These are phyloP conservation scores for Melanotaenia trifasciata DNA, from an alignment of 2,797 vertebrate species.

Conservation along the genomic window DNA sequence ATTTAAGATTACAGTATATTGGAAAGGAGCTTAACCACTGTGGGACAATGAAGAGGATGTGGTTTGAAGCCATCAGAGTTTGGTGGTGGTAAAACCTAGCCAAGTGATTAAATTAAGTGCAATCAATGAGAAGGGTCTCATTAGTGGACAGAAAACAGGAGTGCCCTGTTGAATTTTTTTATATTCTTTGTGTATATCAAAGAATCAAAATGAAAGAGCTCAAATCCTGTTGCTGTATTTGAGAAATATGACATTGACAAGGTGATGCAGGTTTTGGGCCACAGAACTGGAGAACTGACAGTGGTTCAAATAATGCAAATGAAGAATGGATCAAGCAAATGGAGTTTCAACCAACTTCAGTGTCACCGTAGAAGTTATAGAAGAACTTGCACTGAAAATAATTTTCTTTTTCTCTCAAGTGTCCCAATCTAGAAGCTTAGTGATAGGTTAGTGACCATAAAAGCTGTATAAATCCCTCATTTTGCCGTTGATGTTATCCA, in stretches of 20 bases:
- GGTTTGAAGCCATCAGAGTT: slow-evolving; percentile 45
- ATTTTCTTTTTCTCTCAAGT: slow-evolving; percentile 36
- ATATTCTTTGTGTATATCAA: slow-evolving; percentile 41
- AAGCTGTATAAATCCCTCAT: slow-evolving; percentile 25
- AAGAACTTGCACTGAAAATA: slow-evolving; percentile 74
- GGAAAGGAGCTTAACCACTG: slow-evolving; percentile 49
- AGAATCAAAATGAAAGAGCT: slow-evolving; percentile 45
- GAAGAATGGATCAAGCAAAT: slow-evolving; percentile 16
- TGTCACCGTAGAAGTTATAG: slow-evolving; percentile 32
- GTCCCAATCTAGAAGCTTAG: slow-evolving; percentile 14
- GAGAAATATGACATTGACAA: slow-evolving; percentile 32
- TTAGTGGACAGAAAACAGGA: slow-evolving; percentile 63
- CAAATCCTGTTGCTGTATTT: slow-evolving; percentile 76
- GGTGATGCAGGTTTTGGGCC: slow-evolving; percentile 22
- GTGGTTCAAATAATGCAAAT: slow-evolving; percentile 21
- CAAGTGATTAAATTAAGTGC: slow-evolving; percentile 76
- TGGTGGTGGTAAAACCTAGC: slow-evolving; percentile 41
- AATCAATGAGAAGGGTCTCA: slow-evolving; percentile 68
- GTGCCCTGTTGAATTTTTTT: slow-evolving; percentile 71
- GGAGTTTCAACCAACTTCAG: slow-evolving; percentile 26
- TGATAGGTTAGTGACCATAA: slow-evolving; percentile 11
- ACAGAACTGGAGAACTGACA: slow-evolving; percentile 40
- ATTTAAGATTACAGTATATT: slow-evolving; percentile 36
- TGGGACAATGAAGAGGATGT: slow-evolving; percentile 48
- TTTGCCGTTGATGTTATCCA: slow-evolving; percentile 24